A percentile compares a stretch with the other conserved stretches of the same genome.
Evolutionary conservation across 2,113 vertebrate species (phyloP).

Genomic region (Mystacornis crossleyi): DNA sequence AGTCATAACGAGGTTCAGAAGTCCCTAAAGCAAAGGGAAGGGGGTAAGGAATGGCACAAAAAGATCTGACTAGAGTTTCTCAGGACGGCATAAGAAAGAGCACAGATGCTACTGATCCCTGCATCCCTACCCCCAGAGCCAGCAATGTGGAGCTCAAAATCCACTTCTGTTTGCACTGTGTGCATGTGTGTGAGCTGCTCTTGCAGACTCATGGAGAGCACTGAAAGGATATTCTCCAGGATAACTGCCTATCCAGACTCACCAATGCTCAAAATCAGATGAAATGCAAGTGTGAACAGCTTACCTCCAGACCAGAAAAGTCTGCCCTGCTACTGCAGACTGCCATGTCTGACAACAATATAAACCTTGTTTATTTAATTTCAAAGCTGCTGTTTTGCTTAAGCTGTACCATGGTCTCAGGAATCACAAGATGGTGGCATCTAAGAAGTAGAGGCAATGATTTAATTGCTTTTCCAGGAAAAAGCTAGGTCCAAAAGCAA

Average conservation of each 20-base stretch:
- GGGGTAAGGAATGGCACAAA: not conserved
- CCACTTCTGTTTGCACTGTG: not conserved
- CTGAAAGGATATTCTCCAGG: not conserved
- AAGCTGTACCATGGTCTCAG: not conserved
- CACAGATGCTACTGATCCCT: not conserved
- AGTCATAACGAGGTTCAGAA: constrained; percentile 5
- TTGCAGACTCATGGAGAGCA: not conserved
- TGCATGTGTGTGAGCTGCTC: not conserved
- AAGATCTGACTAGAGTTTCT: not conserved
- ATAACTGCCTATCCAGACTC: not conserved
- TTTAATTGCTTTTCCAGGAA: constrained; percentile 36
- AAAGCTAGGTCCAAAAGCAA: not conserved
- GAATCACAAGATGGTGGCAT: constrained; percentile 16
- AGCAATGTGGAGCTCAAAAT: not conserved
- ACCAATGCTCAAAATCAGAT: not conserved
- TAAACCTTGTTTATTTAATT: constrained; percentile 45
- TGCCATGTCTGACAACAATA: constrained; percentile 13
- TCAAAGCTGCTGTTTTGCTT: constrained; percentile 36
- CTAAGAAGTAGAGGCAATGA: constrained; percentile 4
- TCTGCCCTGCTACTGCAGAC: not conserved
- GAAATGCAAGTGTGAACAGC: constrained; percentile 7
- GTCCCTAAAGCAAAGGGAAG: not conserved
- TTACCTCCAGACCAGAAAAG: constrained; percentile 22
- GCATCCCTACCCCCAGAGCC: not conserved
- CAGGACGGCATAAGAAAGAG: not conserved